Conservation (phyloP, 2,113 vertebrate genomes). For the Parotia lawesii region DNA sequence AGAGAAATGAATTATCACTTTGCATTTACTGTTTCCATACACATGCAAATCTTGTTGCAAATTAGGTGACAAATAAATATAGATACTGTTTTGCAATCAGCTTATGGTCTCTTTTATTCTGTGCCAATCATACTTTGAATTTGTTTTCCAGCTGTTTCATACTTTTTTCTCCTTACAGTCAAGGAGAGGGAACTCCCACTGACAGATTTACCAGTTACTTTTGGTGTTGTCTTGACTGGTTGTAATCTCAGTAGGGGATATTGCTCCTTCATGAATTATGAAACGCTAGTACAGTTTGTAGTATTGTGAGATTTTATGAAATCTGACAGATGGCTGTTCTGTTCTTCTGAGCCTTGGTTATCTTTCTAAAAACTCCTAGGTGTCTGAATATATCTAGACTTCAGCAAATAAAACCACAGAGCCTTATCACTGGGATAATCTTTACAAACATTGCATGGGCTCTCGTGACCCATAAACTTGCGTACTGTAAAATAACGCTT, state of each 20-base stretch:
- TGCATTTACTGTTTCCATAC: not conserved
- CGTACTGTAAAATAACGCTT: not conserved
- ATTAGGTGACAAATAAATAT: not conserved
- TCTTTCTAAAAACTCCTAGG: not conserved
- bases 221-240: conserved; percentile 19
- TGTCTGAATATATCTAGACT: not conserved
- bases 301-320: not conserved
- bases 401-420: conserved; percentile 6
- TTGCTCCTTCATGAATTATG: conserved; percentile 41
- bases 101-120: not conserved
- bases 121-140: not conserved
- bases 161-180: not conserved
- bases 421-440: not conserved
- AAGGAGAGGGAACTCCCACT: conserved; percentile 1
- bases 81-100: not conserved
- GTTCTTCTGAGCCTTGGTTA: not conserved
- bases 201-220: conserved; percentile 16
- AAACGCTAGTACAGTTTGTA: not conserved
- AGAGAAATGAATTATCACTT: not conserved
- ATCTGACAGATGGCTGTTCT: conserved; percentile 18
- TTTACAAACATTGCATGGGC: not conserved
- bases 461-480: not conserved
- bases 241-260: conserved; percentile 4
- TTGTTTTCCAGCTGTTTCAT: not conserved
- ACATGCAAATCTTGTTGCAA: not conserved